Evolutionary conservation across 2,888 invertebrate genomes (phyloP), one percentile per base, ranked within the genome.

Genomic region (Hypercompe scribonia): DNA sequence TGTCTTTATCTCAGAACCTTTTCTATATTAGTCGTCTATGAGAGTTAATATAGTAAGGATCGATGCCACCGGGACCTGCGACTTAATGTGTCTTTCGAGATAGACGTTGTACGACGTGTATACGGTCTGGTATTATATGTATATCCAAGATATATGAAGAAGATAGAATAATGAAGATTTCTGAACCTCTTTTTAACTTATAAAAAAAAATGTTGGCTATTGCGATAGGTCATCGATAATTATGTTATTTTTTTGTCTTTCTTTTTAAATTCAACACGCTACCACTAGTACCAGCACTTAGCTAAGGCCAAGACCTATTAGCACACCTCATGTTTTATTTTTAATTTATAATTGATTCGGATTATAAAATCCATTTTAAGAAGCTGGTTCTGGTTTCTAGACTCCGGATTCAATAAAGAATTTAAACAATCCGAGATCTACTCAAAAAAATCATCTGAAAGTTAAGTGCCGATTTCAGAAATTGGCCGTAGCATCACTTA

Each of bases 11-110:
- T 72, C 42, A 46, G 75, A 77, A 74, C 66, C 73, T 73, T 79
- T 67, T 72, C 70, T 73, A 64, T 71, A 64, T 73, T 63, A 71
- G 70, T 70, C 81, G 73, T 73, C 67, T 46, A 65, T 83, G 68
- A 75, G 61, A 70, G 73, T 80, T 82, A 73, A 81, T 81, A 73
- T 70, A 36, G 66, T 76, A 72, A 72, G 72, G 74, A 72, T 64
- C 36, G 63, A 67, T 70, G 63, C 34, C 65, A 66, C 33, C 68
- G 72, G 68, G 73, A 73, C 54, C 65, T 80, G 68, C 63, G 67
- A 74, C 65, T 79, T 75, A 80, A 80, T 77, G 68, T 73, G 71
- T 70, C 67, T 75, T 78, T 65, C 34, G 70, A 75, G 76, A 68
- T 61, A 64, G 63, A 70, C 63, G 15, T 7, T 33, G 34, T n/a